Evolutionary conservation across 2,888 invertebrate species (phyloP).

Genomic region (Exephanes ischioxanthus): DNA sequence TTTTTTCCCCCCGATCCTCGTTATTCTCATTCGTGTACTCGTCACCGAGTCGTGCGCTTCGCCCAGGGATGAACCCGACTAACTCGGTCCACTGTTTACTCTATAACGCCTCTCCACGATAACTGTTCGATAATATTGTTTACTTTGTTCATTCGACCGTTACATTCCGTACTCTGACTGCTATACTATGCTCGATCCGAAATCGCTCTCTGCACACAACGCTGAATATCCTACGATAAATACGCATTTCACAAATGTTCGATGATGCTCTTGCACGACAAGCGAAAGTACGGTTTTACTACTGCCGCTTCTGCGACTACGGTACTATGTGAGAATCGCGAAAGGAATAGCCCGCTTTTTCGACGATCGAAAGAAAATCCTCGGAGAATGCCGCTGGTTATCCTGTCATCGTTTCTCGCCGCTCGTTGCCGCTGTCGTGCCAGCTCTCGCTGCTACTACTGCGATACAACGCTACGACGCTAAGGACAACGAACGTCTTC

Average conservation of each 20-base stretch:
- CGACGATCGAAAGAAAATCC: not conserved
- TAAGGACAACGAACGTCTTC: not conserved
- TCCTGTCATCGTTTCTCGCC: not conserved
- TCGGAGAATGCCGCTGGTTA: not conserved
- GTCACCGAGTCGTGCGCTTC: conserved; percentile 26
- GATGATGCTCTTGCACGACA: conserved; percentile 8
- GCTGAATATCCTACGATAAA: not conserved
- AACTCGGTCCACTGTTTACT: not conserved
- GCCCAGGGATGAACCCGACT: not conserved
- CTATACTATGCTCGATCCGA: not conserved
- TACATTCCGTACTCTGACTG: not conserved
- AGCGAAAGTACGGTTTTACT: not conserved
- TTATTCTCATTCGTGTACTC: conserved; percentile 26
- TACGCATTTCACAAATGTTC: not conserved
- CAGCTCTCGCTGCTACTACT: not conserved
- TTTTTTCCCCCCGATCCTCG: not conserved
- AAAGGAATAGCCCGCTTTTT: conserved; percentile 8
- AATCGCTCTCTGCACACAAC: not conserved
- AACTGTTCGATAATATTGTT: not conserved
- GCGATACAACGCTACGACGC: conserved; percentile 10
- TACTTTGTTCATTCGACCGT: not conserved
- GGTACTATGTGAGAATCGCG: not conserved
- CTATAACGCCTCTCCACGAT: not conserved
- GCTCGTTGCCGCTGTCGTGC: conserved; percentile 16
- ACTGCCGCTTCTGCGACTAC: not conserved